Evolutionary conservation across 2,888 invertebrate species (phyloP).

Genomic region (Yponomeuta malinellus): DNA sequence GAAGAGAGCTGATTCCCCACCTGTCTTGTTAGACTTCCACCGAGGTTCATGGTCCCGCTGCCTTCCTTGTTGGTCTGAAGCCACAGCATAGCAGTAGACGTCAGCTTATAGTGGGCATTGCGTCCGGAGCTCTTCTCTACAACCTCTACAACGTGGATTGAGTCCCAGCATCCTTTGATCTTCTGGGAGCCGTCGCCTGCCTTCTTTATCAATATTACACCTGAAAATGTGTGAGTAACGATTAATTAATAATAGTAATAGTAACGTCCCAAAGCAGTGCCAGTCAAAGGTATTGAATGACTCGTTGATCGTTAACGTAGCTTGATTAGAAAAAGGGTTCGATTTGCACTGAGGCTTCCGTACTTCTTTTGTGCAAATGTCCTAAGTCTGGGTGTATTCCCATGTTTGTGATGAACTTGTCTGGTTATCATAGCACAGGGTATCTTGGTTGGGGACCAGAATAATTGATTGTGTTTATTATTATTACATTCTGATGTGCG

Average conservation of each 20-base stretch:
- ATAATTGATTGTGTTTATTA: no score
- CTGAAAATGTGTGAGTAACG: conserved; percentile 56
- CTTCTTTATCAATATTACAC: conserved; percentile 98
- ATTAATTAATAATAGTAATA: neutral
- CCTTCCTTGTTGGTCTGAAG: conserved; percentile 97
- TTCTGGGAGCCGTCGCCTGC: conserved; percentile 98
- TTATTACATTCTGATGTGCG: no score
- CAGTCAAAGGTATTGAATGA: neutral
- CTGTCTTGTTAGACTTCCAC: conserved; percentile 98
- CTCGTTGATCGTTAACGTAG: neutral
- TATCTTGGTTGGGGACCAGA: no score
- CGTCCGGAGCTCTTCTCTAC: conserved; percentile 96
- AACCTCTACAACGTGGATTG: conserved; percentile 99
- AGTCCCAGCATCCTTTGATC: conserved; percentile 99
- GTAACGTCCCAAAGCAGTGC: neutral
- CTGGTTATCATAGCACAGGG: no score
- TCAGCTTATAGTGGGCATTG: conserved; percentile 98
- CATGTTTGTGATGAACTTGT: no score
- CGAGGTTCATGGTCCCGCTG: conserved; percentile 99
- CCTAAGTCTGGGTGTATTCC: no score
- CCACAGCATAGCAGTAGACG: conserved; percentile 99
- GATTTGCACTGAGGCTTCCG: neutral
- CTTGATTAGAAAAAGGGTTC: neutral
- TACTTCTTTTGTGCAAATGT: no score
- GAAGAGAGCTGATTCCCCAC: conserved; percentile 49